Base-by-base conservation (phyloP, 2,113 vertebrate species). In the Balaeniceps rex region DNA sequence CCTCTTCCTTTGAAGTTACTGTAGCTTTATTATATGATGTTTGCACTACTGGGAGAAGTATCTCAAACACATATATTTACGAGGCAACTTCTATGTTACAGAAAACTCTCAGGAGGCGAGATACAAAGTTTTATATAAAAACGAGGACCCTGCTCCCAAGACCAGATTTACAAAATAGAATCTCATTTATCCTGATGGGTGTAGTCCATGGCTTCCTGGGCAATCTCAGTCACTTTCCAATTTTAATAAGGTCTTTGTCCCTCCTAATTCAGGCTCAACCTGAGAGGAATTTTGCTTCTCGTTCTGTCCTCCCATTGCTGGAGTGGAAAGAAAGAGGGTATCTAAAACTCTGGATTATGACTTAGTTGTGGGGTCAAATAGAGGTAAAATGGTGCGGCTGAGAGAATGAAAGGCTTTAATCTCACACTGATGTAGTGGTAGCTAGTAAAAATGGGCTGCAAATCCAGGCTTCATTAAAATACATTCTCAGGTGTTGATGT, bases 1-100 rank as follows among this genome's bases (percentile, higher is more conserved):
- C 64, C 57, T 76, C 69, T 81, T 88, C 57, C 88, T 97, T 95
- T 95, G 91, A 96, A 94, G 93, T 87, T 58, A 11, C 4, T 79
- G 83, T 12, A 83, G 63, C 58, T 91, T 77, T 24, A 4, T 87
- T 91, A 72, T 54, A 28, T 7, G 51, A 14, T 95, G 93, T 97
- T 96, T 95, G 71, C 33, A 5, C 23, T 87, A 26, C 65, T 61
- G 74, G 89, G 81, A 89, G 93, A 95, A 95, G 55, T 33, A 47
- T 12, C 58, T 86, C 63, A 85, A 70, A 66, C 65, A n/a, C 17
- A 4, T 6, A 3, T 4, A 1, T 76, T 92, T 83, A 76, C 29
- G 40, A 12, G 78, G 86, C 22, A 75, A 2, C 49, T 69, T 92
- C 11, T 34, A 0, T 5, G 28, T 40, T 55, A 34, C 4, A 49